Percentiles rank a stretch among this genome's conserved stretches.
Evolutionary conservation across 2,888 invertebrate species (phyloP).

Genomic region (Sphecodes monilicornis): DNA sequence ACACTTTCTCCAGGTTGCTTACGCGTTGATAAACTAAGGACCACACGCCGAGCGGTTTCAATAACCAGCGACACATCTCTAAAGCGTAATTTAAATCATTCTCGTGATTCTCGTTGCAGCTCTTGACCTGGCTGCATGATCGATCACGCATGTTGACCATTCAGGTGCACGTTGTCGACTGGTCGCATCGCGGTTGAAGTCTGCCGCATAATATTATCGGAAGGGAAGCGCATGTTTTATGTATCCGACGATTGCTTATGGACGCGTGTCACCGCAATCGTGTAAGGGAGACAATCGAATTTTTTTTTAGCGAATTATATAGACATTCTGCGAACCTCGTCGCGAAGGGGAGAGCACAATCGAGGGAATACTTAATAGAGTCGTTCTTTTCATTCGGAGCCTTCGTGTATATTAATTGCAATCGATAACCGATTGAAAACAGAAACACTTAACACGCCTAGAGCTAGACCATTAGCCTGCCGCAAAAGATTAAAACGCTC

Average conservation of each 20-base stretch:
- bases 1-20: slow-evolving; percentile 22
- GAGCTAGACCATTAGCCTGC: neutral
- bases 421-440: neutral
- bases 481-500: neutral
- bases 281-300: neutral
- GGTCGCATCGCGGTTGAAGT: neutral
- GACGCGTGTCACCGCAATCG: too few relatives aligned
- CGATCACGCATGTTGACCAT: slow-evolving; percentile 7
- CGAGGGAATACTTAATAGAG: neutral
- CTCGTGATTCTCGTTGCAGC: slow-evolving; percentile 28
- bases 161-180: neutral
- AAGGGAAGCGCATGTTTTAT: slow-evolving; percentile 7
- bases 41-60: slow-evolving; percentile 45
- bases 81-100: slow-evolving; percentile 23
- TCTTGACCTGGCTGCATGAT: neutral
- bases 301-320: neutral
- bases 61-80: slow-evolving; percentile 32
- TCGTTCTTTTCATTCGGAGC: neutral
- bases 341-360: neutral
- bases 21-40: neutral
- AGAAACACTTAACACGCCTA: neutral
- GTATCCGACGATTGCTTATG: neutral
- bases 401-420: neutral
- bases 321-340: neutral
- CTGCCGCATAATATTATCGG: neutral